A percentile compares a stretch with the other conserved stretches of the same genome.
Evolutionary conservation across 2,888 invertebrate species (phyloP).

Genomic region (Ischnura elegans): DNA sequence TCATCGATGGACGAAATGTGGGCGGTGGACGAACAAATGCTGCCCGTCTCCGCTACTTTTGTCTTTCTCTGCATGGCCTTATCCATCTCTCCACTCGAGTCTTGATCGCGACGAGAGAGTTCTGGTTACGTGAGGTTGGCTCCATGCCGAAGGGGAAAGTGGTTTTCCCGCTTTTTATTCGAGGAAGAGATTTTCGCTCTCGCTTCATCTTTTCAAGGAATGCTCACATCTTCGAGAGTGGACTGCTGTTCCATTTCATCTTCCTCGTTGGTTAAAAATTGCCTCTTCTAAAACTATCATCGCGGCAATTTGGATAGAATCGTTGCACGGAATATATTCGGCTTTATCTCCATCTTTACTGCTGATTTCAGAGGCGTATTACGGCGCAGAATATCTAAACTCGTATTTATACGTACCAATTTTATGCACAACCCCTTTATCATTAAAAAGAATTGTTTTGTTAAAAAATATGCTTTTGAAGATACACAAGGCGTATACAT

Average conservation of each 20-base stretch:
- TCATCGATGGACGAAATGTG: background rate
- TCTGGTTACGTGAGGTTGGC: background rate
- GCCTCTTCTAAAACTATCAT: background rate
- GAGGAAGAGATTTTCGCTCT: too few relatives aligned
- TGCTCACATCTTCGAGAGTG: background rate
- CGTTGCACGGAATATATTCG: background rate
- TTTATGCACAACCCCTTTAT: too few relatives aligned
- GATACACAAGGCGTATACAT: too few relatives aligned
- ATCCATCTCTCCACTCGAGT: background rate
- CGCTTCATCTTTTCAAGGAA: background rate
- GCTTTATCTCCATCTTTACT: too few relatives aligned
- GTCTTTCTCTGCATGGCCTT: background rate
- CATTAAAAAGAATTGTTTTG: too few relatives aligned
- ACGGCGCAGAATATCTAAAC: too few relatives aligned
- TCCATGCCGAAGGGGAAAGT: background rate
- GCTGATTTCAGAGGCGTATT: too few relatives aligned
- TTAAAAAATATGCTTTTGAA: too few relatives aligned
- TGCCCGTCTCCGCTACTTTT: too few relatives aligned
- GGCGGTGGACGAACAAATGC: background rate
- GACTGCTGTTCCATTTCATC: background rate
- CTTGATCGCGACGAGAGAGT: background rate
- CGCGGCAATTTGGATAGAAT: background rate
- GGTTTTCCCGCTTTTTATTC: background rate
- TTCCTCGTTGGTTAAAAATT: background rate
- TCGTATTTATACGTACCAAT: too few relatives aligned